Percentiles rank a stretch among this genome's conserved stretches.
Conservation (phyloP, 2,113 vertebrate genomes). For the Rousettus leschenaultii region DNA sequence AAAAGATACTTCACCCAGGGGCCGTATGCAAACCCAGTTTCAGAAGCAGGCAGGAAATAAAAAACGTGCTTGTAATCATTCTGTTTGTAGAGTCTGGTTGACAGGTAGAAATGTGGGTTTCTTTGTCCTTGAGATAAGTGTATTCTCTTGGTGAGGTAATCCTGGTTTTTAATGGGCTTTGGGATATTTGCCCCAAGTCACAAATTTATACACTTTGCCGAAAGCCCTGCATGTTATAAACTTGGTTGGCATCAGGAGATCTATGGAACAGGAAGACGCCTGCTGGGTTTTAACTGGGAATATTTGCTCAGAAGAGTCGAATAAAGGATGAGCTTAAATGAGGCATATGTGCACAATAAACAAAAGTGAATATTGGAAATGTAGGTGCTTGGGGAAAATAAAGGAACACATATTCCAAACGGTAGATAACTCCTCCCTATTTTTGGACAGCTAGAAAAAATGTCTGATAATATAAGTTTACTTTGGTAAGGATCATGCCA, state of each 20-base stretch:
- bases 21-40: not conserved
- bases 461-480: not conserved
- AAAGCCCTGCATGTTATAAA: constrained; percentile 23
- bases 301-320: constrained; percentile 55
- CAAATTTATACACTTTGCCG: not conserved
- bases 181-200: constrained; percentile 38
- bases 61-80: not conserved
- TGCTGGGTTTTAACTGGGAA: constrained; percentile 41
- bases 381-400: not conserved
- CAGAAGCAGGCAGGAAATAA: not conserved
- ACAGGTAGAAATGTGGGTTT: constrained; percentile 21
- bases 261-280: not conserved
- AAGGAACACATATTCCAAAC: not conserved
- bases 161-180: constrained; percentile 7
- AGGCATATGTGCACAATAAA: constrained; percentile 31
- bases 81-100: not conserved
- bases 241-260: not conserved
- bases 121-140: constrained; percentile 4
- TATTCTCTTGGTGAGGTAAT: constrained; percentile 30
- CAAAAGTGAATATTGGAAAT: constrained; percentile 38
- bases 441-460: not conserved
- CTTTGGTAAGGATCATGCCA: not conserved
- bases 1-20: not conserved
- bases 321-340: constrained; percentile 52
- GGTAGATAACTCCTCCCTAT: constrained; percentile 4